Evolutionary conservation across 2,797 vertebrate genomes (phyloP), one percentile per base, ranked within the genome.

Genomic region (Centropyge bicolor): DNA sequence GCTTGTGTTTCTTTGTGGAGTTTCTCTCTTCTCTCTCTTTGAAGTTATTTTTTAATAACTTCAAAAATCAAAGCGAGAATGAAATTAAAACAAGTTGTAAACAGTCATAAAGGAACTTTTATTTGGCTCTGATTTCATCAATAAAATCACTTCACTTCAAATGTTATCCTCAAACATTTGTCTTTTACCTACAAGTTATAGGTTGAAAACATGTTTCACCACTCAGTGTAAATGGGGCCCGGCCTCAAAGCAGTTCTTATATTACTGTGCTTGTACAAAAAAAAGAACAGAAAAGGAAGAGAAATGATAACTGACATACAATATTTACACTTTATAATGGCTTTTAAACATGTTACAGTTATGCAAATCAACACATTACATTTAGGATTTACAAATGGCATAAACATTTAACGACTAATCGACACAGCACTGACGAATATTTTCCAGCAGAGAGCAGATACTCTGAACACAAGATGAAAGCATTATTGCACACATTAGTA

Each of bases 321-420:
- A 74, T 86, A 91, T 89, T 88, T 90, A 93, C 88, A 92, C 76
- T 82, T 86, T 86, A 90, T 83, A 82, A 84, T 83, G 84, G 56
- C 68, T 74, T 91, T 86, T 82, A 82, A 89, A 86, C 80, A 72
- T 85, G 64, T 84, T 82, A 84, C 82, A 85, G 35, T 80, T 79
- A 88, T 78, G 85, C 48, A 85, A 88, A 88, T 83, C 38, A 89
- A 91, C 81, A 87, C 70, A 73, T 56, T 70, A 91, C 83, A 79
- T 73, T 82, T 70, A 74, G 55, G 69, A 85, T 84, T 89, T 88
- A 91, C 88, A 91, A 70, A 85, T 81, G 81, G 56, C 57, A 76
- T 70, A 78, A 86, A 93, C 88, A 89, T 67, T 84, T 55, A 84
- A 82, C 63, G 60, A 77, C 64, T 59, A 73, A 82, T 72, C 19